Percentiles rank a stretch among this genome's conserved stretches.
Conservation (phyloP, 2,888 invertebrate genomes). For the Drosophila birchii region DNA sequence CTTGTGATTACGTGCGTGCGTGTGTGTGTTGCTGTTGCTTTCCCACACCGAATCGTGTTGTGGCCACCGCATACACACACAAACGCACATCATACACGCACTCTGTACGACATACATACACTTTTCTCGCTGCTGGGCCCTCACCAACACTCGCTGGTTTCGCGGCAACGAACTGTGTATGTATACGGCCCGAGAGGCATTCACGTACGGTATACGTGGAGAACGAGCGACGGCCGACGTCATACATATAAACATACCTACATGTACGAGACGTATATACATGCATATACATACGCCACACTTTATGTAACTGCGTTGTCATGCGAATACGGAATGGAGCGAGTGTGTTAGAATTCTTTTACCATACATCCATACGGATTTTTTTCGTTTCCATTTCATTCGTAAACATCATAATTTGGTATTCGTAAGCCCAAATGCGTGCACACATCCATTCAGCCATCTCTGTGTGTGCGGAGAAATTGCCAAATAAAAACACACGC, state of each 20-base stretch:
- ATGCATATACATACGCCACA: constrained; percentile 35
- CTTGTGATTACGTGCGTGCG: constrained; percentile 18
- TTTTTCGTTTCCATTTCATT: constrained; percentile 82
- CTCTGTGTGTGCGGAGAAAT: constrained; percentile 56
- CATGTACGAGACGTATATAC: constrained; percentile 28
- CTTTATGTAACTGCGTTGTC: constrained; percentile 49
- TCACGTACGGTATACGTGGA: constrained; percentile 63
- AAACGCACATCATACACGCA: constrained; percentile 51
- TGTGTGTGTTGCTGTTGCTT: constrained; percentile 75
- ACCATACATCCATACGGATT: constrained; percentile 77
- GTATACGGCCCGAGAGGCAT: constrained; percentile 61
- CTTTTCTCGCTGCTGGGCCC: constrained; percentile 47
- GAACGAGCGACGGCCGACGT: constrained; percentile 63
- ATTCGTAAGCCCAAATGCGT: constrained; percentile 75
- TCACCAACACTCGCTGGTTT: constrained; percentile 76
- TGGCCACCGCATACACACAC: constrained; percentile 66
- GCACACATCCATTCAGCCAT: constrained; percentile 23
- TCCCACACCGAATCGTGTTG: constrained; percentile 78
- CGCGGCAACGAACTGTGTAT: constrained; percentile 61
- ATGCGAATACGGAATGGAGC: constrained; percentile 59
- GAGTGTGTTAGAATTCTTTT: constrained; percentile 81
- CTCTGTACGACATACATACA: constrained; percentile 23
- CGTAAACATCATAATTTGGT: constrained; percentile 81
- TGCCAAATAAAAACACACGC: constrained; percentile 44
- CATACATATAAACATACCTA: constrained; percentile 26